Evolutionary conservation across 2,797 vertebrate genomes (phyloP), one percentile per base, ranked within the genome.

Genomic region (Pempheris klunzingeri): DNA sequence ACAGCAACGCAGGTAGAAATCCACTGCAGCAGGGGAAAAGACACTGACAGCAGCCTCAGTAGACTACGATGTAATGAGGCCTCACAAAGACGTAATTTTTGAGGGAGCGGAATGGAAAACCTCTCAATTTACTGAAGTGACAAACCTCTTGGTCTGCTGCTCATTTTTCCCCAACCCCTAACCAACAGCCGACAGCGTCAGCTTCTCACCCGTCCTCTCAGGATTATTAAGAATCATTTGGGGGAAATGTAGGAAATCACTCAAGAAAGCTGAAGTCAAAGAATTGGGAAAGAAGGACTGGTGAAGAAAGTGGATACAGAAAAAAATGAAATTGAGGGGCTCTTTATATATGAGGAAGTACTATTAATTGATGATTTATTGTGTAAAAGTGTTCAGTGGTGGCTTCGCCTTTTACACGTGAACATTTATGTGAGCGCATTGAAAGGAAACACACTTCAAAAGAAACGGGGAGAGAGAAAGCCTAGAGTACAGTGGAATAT

Each of bases 51-150:
- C 18, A 44, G 41, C 44, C 46, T 24, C 39, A 12, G 46, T 0
- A 65, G 43, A 71, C 28, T 20, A 3, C 6, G 18, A 70, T 34
- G 53, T 58, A 80, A 74, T 59, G 17, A 76, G 70, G 74, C 47
- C 28, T 55, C 52, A 64, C 18, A 53, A 53, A 3, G 26, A 49
- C 52, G n/a, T 38, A 50, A n/a, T 17, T 52, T 67, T 39, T 54
- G 11, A 49, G 24, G 39, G 30, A 43, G 36, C 66, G 38, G 59
- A 26, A 46, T 32, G 36, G 22, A 71, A 65, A 32, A 49, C 0
- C 4, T 44, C 39, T 74, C 39, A 18, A 63, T 81, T 71, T 20
- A 64, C 0, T 46, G 22, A 3, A 24, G 0, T 59, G 68, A 47
- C 47, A 32, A 44, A 41, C 24, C 26, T 18, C 52, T n/a, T 17